Conservation (phyloP, 1,140 invertebrate genomes). For the Pseudomyrmex concolor region DNA sequence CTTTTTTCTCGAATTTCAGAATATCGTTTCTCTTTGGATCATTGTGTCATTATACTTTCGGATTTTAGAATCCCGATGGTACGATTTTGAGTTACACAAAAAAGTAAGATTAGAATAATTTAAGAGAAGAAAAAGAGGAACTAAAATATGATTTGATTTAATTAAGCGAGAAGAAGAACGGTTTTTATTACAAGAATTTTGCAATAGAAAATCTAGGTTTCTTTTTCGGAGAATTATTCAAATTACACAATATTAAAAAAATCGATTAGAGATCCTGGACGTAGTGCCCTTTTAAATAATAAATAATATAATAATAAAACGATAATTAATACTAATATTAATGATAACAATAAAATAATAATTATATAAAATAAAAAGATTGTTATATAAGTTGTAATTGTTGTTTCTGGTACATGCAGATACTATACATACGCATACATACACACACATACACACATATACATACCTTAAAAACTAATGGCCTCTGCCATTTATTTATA, state of each 20-base stretch:
- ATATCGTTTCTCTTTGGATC: not conserved
- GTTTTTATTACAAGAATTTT: slow-evolving; percentile 56
- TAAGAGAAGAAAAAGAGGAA: not conserved
- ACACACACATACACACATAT: not conserved
- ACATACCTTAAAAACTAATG: slow-evolving; percentile 17
- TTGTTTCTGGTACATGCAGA: slow-evolving; percentile 73
- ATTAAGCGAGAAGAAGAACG: too few species aligned
- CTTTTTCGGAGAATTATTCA: slow-evolving; percentile 29
- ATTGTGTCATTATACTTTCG: not conserved
- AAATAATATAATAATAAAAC: slow-evolving; percentile 46
- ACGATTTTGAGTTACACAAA: not conserved
- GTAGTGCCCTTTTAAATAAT: slow-evolving; percentile 62
- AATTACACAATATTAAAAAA: not conserved
- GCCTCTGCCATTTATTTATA: slow-evolving; percentile 57
- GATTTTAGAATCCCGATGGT: slow-evolving; percentile 19
- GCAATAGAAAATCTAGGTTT: slow-evolving; percentile 52
- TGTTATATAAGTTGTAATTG: slow-evolving; percentile 73
- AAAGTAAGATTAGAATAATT: not conserved
- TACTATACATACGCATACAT: slow-evolving; percentile 43
- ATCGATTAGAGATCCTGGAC: slow-evolving; percentile 58
- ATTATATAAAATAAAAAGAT: slow-evolving; percentile 66
- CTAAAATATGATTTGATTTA: slow-evolving; percentile 2
- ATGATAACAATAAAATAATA: slow-evolving; percentile 61
- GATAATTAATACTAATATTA: slow-evolving; percentile 50
- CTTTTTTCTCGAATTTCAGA: slow-evolving; percentile 11